Percentiles rank a stretch among this genome's conserved stretches.
phyloP scores from a whole-genome alignment of 2,888 invertebrate genomes.

The Biston betularia region DNA sequence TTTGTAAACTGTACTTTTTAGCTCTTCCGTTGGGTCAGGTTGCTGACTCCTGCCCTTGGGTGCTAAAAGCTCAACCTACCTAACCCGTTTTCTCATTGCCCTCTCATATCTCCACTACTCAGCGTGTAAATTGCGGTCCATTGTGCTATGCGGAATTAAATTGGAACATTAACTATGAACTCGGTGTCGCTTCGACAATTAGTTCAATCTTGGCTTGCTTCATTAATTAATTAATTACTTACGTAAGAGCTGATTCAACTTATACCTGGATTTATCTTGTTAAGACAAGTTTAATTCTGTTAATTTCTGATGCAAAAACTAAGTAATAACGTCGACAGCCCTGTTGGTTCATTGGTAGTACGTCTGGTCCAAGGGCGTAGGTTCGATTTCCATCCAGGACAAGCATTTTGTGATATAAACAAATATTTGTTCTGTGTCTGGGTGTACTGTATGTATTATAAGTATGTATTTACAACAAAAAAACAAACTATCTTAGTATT shows the following conservation, averaged over 20 bases:
- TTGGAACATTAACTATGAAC: conserved; percentile 26
- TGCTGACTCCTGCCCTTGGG: too few species aligned
- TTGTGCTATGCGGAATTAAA: conserved; percentile 26
- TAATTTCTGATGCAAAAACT: not conserved
- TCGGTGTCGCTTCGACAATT: conserved; percentile 12
- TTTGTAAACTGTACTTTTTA: too few species aligned
- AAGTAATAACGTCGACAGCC: too few species aligned
- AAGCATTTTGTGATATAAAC: too few species aligned
- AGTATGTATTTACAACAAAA: too few species aligned
- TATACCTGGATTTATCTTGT: not conserved
- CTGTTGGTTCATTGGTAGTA: too few species aligned
- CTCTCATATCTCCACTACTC: conserved; percentile 1
- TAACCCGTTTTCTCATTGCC: not conserved
- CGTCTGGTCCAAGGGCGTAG: too few species aligned
- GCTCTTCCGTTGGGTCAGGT: too few species aligned
- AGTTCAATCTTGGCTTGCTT: conserved; percentile 11
- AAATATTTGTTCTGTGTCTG: too few species aligned
- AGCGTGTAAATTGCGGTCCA: conserved; percentile 14
- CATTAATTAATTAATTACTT: conserved; percentile 16
- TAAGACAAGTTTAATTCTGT: not conserved
- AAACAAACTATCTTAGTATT: too few species aligned
- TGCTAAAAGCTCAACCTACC: not conserved
- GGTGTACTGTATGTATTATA: too few species aligned
- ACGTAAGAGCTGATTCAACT: not conserved
- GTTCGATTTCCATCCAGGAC: too few species aligned